A percentile compares a stretch with the other conserved stretches of the same genome.
Conservation (phyloP, 2,797 vertebrate genomes). For the Pteropus rufus region DNA sequence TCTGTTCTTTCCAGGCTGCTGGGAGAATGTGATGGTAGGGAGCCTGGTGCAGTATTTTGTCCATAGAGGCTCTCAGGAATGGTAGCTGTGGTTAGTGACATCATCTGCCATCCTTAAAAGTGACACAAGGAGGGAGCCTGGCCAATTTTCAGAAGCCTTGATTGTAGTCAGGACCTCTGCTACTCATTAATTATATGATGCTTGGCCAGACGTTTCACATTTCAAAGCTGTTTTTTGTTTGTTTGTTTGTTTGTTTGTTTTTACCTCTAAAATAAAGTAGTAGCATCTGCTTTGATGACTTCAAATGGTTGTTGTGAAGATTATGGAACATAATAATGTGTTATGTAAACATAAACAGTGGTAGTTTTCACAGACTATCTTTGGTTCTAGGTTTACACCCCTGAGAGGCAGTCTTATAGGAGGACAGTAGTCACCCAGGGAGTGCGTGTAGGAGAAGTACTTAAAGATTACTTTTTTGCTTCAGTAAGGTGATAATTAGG, state of each 20-base stretch:
- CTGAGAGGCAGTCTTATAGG: background rate
- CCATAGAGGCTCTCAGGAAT: background rate
- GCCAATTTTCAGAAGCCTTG: background rate
- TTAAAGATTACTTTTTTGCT: background rate
- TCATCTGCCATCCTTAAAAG: background rate
- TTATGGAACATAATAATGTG: background rate
- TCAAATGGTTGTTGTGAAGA: background rate
- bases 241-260: no score
- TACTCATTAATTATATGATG: background rate
- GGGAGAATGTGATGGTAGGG: background rate
- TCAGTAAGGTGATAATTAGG: background rate
- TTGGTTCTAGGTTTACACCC: background rate
- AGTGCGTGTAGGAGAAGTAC: background rate
- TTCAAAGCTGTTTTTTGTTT: background rate
- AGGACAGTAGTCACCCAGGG: background rate
- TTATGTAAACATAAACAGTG: background rate
- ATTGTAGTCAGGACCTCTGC: background rate
- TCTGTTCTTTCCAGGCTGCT: background rate
- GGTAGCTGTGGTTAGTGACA: background rate
- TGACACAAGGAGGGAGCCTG: background rate
- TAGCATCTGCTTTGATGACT: background rate
- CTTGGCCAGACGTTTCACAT: background rate
- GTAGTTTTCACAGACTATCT: background rate
- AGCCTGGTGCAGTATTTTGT: background rate
- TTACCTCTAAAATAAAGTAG: background rate